Conservation (phyloP, 2,113 vertebrate genomes). For the Labrus mixtus region DNA sequence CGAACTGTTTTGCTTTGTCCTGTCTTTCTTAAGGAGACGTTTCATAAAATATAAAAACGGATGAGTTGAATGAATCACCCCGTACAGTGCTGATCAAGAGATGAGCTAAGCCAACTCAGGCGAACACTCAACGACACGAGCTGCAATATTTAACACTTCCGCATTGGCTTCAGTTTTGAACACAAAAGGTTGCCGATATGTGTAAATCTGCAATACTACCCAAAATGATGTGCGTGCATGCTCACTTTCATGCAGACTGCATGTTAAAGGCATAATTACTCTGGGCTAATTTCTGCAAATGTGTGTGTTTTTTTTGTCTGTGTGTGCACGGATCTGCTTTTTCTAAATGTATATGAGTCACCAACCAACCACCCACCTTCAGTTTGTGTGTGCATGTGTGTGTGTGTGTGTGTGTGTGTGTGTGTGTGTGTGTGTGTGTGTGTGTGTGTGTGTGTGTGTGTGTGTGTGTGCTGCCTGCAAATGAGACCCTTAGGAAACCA, state of each 20-base stretch:
- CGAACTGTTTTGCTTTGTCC: too few relatives aligned
- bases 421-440: conserved; percentile 7
- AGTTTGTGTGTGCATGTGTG: neutral
- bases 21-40: too few relatives aligned
- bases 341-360: conserved; percentile 27
- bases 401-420: conserved; percentile 5
- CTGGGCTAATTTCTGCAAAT: neutral
- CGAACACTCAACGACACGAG: too few relatives aligned
- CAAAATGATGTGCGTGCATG: neutral
- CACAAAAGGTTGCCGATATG: too few relatives aligned
- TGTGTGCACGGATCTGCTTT: conserved; percentile 23
- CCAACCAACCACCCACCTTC: conserved; percentile 13
- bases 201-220: neutral
- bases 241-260: neutral
- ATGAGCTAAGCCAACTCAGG: too few relatives aligned
- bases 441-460: conserved; percentile 12
- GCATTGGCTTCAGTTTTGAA: too few relatives aligned
- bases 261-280: neutral
- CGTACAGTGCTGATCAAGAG: too few relatives aligned
- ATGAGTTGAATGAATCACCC: too few relatives aligned
- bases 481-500: conserved; percentile 11
- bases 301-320: conserved; percentile 10
- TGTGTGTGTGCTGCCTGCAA: neutral
- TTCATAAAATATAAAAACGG: too few relatives aligned
- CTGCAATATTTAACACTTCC: too few relatives aligned